phyloP scores from a whole-genome alignment of 2,113 vertebrate species.

The Clarias magur region DNA sequence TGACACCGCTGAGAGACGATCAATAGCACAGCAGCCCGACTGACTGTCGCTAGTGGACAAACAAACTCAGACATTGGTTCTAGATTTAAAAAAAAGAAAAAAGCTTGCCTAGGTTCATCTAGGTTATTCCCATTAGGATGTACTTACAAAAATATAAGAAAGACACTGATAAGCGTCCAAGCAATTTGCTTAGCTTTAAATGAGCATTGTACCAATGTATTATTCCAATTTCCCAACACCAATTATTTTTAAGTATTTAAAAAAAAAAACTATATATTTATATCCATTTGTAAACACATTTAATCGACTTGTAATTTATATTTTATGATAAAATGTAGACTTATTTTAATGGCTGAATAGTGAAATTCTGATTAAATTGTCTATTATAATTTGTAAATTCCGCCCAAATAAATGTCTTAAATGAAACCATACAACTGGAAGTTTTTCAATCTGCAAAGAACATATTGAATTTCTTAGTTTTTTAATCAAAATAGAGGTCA shows the following conservation, averaged over 20 bases:
- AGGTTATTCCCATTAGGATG: not conserved
- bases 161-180: not conserved
- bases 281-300: not conserved
- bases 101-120: not conserved
- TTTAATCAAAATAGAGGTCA: too few relatives aligned
- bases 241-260: not conserved
- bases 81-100: not conserved
- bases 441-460: too few relatives aligned
- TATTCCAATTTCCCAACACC: not conserved
- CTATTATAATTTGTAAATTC: too few relatives aligned
- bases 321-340: too few relatives aligned
- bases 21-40: conserved; percentile 27
- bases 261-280: not conserved
- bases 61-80: not conserved
- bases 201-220: too few relatives aligned
- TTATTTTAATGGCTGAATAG: too few relatives aligned
- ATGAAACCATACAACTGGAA: too few relatives aligned
- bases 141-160: not conserved
- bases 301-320: too few relatives aligned
- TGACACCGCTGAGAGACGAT: conserved; percentile 2
- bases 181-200: not conserved
- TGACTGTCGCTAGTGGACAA: conserved; percentile 31
- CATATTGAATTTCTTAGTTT: too few relatives aligned
- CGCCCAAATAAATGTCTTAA: too few relatives aligned
- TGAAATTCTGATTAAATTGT: too few relatives aligned